These are phyloP conservation scores for Craterocephalus amniculus DNA, from an alignment of 2,797 vertebrate species.

Conservation along the genomic window DNA sequence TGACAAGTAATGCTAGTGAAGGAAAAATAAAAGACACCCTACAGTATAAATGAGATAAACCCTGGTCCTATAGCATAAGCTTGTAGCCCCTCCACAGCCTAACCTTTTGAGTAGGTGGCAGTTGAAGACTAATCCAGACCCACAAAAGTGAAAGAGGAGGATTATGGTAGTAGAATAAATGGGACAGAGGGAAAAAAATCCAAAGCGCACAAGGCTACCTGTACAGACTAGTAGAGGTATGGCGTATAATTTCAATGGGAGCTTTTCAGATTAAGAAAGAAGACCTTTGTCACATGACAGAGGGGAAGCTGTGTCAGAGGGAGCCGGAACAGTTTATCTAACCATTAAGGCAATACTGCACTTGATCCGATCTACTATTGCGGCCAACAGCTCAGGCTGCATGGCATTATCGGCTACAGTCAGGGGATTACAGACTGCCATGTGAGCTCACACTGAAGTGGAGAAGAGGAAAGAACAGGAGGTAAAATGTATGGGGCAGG, in stretches of 20 bases:
- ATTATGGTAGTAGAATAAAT: conserved; percentile 39
- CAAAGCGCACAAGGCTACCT: conserved; percentile 26
- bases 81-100: conserved; percentile 6
- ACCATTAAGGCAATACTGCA: conserved; percentile 9
- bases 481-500: neutral
- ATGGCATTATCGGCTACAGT: conserved; percentile 60
- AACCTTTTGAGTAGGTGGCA: conserved; percentile 8
- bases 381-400: conserved; percentile 36
- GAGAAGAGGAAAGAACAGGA: neutral
- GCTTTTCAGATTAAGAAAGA: conserved; percentile 6
- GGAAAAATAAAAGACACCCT: neutral
- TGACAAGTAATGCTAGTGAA: neutral
- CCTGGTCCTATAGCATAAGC: neutral
- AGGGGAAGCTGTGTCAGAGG: conserved; percentile 43
- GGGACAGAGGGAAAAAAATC: conserved; percentile 25
- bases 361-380: conserved; percentile 28
- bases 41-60: neutral
- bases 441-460: conserved; percentile 36
- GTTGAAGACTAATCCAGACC: conserved; percentile 15
- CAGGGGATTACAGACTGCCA: conserved; percentile 63
- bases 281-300: conserved; percentile 6
- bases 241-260: neutral
- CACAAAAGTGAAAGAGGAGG: conserved; percentile 20
- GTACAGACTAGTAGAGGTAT: neutral
- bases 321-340: conserved; percentile 36